Evolutionary conservation across 2,797 vertebrate genomes (phyloP), one percentile per base, ranked within the genome.

Genomic region (Phalloptychus januarius): DNA sequence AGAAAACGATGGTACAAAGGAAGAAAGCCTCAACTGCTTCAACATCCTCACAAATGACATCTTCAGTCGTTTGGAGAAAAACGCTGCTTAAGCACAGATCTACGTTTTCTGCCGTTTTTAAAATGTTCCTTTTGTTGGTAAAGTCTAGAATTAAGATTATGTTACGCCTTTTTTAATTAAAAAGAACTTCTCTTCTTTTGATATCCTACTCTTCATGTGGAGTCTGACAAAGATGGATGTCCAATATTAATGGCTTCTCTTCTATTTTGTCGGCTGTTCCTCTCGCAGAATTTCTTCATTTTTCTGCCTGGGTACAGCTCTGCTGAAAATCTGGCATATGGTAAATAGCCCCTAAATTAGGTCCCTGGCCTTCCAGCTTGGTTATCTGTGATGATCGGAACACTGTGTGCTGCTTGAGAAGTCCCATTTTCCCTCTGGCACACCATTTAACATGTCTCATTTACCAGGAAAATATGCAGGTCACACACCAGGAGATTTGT

Each of bases 391-490:
- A 93, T 90, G 91, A 94, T 94, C 91, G 74, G 92, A 90, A 93
- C 89, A 87, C 88, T 87, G 91, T 92, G 89, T 90, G 90, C 92
- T 86, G 90, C 89, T 90, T 92, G 91, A 94, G 90, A 92, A 94
- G 88, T 89, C 76, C 91, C 88, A 90, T 92, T 93, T 91, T 86
- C 85, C 90, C 92, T 87, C 86, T 83, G 87, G 89, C 90, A 91
- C 88, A 87, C 91, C 86, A 91, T 94, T 94, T 93, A 94, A 91
- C 92, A 92, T 84, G 92, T 94, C 93, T 94, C 92, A 94, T 94
- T 95, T 94, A 92, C 76, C 86, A 56, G 78, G 84, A 77, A 93
- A 91, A 92, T 93, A 92, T 94, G 91, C 94, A 91, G 91, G 91
- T 94, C 93, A 92, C 92, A 94, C 86, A 89, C 83, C 71, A 70